These are phyloP conservation scores for Ptychadena robeensis DNA, from an alignment of 2,797 vertebrate species.

Conservation along the genomic window DNA sequence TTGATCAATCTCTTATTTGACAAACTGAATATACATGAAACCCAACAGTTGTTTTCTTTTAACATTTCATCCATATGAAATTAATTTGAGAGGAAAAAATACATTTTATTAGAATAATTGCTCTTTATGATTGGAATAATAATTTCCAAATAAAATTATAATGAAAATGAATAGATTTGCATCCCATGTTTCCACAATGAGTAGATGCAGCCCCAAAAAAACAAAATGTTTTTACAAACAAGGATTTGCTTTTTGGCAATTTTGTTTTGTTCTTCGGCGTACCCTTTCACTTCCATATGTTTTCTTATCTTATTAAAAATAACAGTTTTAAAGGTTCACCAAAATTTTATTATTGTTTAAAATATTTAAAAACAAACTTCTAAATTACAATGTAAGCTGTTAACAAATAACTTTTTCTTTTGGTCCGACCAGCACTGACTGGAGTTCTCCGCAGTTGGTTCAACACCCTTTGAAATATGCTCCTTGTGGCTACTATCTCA, in stretches of 20 bases:
- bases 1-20: constrained; percentile 36
- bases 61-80: constrained; percentile 33
- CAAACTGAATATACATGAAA: constrained; percentile 44
- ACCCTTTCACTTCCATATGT: not conserved
- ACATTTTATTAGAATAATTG: constrained; percentile 11
- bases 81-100: constrained; percentile 17
- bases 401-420: no score
- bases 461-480: no score
- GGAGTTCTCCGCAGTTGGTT: no score
- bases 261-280: not conserved
- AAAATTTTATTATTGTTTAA: not conserved
- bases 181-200: constrained; percentile 8
- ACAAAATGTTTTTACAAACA: not conserved
- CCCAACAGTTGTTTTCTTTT: constrained; percentile 19
- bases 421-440: no score
- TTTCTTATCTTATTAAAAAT: not conserved
- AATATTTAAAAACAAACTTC: no score
- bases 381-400: no score
- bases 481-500: no score
- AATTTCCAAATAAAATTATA: constrained; percentile 23
- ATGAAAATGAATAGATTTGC: constrained; percentile 13
- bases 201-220: not conserved
- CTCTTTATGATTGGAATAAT: constrained; percentile 26
- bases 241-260: not conserved
- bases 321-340: not conserved